Percentiles rank a stretch among this genome's conserved stretches.
Conservation (phyloP, 2,797 vertebrate genomes). For the Corythornis leucogaster region DNA sequence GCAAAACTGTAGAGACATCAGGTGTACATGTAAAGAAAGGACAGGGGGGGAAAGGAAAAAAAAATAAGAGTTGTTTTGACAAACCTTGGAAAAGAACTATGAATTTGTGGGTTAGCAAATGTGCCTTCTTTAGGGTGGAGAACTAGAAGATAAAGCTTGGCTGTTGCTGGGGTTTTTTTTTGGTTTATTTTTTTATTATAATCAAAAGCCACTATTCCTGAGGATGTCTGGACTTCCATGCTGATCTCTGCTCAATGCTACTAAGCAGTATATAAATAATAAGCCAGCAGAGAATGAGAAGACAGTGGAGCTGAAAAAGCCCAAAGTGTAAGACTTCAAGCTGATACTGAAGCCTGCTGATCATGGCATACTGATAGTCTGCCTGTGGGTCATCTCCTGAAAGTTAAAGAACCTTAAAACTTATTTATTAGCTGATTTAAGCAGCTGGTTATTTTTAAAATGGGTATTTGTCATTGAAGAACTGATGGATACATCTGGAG, state of each 20-base stretch:
- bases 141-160: neutral
- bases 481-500: neutral
- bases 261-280: neutral
- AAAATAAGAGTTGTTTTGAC: neutral
- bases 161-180: neutral
- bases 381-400: neutral
- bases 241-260: neutral
- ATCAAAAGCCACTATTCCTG: neutral
- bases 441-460: neutral
- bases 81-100: neutral
- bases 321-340: neutral
- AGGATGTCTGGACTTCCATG: neutral
- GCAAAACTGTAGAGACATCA: neutral
- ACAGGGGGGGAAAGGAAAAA: fast-evolving
- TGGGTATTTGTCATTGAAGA: neutral
- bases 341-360: neutral
- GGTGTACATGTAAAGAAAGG: neutral
- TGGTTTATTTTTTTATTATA: neutral
- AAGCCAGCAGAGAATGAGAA: neutral
- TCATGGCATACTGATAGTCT: neutral
- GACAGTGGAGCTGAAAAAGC: neutral
- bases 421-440: neutral
- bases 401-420: neutral
- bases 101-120: neutral
- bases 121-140: neutral